Evolutionary conservation across 2,113 vertebrate genomes (phyloP), one percentile per base, ranked within the genome.

Genomic region (Okapia johnstoni): DNA sequence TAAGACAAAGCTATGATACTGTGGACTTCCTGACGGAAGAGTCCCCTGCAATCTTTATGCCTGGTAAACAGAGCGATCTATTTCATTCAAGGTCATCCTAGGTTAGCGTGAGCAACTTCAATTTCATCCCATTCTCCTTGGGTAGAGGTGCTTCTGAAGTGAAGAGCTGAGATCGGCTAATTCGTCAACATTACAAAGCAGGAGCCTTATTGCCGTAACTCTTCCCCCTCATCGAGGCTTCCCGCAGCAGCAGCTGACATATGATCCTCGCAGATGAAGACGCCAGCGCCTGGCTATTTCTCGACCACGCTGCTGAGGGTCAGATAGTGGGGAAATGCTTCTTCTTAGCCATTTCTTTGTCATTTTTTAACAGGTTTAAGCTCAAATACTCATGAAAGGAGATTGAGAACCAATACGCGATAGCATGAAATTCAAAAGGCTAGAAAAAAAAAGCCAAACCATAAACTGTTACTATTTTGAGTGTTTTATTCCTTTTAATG

Each of bases 251-350:
- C 90, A 36, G 94, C 96, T 98, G 98, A 97, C 93, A 95, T 83
- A 86, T 90, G 98, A 98, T 96, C 96, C 85, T 92, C 23, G 3
- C 86, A 97, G 96, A 97, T 96, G 97, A 97, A 97, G 97, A 93
- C 94, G 85, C 95, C 93, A 30, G 2, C 48, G 19, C 33, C 13
- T 40, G 97, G 90, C 90, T 98, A 61, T 97, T 97, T 97, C 97
- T 97, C 95, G 55, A 92, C 93, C 85, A 79, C 61, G 73, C 91
- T 80, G 81, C n/a, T 76, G 97, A 98, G 91, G 88, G 54, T 50
- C 43, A 96, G 87, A 94, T 5, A 97, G 76, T 79, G 30, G 40
- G 55, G 95, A 98, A 98, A 55, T 46, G 85, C 95, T 97, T 94
- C 97, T 97, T 96, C 30, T 77, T 77, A 54, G 83, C 9, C 50